Evolutionary conservation across 1,140 invertebrate species (phyloP), one percentile per base, ranked within the genome.

Genomic region (Brachionus calyciflorus): DNA sequence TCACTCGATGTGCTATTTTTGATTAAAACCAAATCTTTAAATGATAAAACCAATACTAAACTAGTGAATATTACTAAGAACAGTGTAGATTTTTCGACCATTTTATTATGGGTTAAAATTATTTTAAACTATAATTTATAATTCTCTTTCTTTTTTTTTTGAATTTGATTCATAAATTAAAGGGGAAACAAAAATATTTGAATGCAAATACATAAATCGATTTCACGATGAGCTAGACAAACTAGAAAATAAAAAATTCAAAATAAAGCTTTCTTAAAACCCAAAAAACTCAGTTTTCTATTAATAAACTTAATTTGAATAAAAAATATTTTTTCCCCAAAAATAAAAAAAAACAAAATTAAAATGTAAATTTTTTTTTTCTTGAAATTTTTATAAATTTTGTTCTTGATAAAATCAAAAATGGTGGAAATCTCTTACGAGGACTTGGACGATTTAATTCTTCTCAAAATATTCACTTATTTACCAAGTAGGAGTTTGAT

Each of bases 391-490:
- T 5, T 5, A 37, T 37, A 37, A 37, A 37, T 5, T 5, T 37
- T 5, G 33, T 5, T 9, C 3, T 37, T 44, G 33, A 12, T 44
- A 12, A 65, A 40, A 21, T 44, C 12, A 21, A 10, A 28, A 24
- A 65, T 44, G 26, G 44, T 65, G 60, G 40, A 44, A 10, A 10
- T 1, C 4, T 30, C 55, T 33, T 60, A 7, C 30, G 28, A 60
- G 19, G 30, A 65, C 19, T 65, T 65, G 17, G 60, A 65, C 30
- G 60, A 65, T 44, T 26, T 65, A 44, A 28, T 65, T 24, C 10
- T 65, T 19, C 19, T 65, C 2, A 65, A 41, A 44, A 46, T 65
- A n/a, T 65, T 65, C 40, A n/a, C 33, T 44, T 65, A 44, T 65
- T 24, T 65, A 28, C 19, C 33, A 4, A 65, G n/a, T 14, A 65